Evolutionary conservation across 2,888 invertebrate species (phyloP).

Genomic region (Sinelater perroti): DNA sequence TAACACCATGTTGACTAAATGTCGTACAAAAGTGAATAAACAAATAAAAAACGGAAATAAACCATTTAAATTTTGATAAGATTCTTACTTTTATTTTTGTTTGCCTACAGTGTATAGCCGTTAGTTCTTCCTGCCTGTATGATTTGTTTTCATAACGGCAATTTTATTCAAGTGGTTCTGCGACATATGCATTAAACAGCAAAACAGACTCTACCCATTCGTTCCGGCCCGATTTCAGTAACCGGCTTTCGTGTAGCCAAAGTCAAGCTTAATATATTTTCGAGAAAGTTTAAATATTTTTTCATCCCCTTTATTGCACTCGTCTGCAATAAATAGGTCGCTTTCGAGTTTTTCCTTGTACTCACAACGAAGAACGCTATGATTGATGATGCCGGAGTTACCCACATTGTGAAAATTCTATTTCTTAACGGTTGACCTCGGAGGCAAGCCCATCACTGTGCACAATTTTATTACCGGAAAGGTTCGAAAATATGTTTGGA

Average conservation of each 20-base stretch:
- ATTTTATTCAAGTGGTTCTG: too few species aligned
- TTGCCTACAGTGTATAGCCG: too few species aligned
- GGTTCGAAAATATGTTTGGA: constrained; percentile 25
- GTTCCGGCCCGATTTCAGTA: too few species aligned
- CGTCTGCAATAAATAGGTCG: constrained; percentile 31
- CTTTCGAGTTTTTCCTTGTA: constrained; percentile 31
- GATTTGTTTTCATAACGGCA: too few species aligned
- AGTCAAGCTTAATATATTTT: constrained; percentile 28
- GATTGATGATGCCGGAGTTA: constrained; percentile 31
- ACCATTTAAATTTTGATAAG: too few species aligned
- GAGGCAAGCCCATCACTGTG: constrained; percentile 23
- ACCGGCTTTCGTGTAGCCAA: constrained; percentile 28
- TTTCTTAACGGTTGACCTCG: constrained; percentile 28
- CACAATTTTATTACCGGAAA: constrained; percentile 30
- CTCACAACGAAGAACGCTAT: constrained; percentile 28
- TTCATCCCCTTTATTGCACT: constrained; percentile 32
- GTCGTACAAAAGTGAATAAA: too few species aligned
- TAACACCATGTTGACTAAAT: too few species aligned
- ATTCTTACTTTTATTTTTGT: too few species aligned
- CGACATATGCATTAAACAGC: too few species aligned
- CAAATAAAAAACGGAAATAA: too few species aligned
- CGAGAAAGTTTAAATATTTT: constrained; percentile 27
- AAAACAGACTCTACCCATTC: too few species aligned
- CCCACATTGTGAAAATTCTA: constrained; percentile 32
- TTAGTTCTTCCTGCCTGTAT: too few species aligned